phyloP scores from a whole-genome alignment of 2,888 invertebrate genomes.

The Luperina nickerlii region DNA sequence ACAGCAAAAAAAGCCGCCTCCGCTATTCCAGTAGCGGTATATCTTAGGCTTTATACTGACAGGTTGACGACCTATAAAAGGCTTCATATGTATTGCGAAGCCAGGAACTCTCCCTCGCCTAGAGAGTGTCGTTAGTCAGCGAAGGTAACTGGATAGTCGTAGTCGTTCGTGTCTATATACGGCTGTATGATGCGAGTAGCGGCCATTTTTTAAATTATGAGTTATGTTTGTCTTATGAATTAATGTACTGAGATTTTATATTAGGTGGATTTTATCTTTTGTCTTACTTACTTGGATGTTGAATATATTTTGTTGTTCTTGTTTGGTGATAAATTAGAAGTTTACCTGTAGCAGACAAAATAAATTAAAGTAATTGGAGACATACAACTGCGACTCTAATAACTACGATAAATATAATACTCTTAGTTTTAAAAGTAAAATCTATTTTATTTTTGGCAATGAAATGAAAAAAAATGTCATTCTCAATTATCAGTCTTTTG shows the following conservation, averaged over 20 bases:
- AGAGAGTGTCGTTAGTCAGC: constrained; percentile 79
- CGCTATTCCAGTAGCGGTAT: constrained; percentile 65
- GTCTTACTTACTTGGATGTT: constrained; percentile 22
- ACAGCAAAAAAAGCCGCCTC: constrained; percentile 41
- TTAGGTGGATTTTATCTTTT: neutral
- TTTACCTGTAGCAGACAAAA: constrained; percentile 42
- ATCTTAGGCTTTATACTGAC: constrained; percentile 70
- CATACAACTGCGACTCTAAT: neutral
- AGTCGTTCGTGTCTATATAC: constrained; percentile 40
- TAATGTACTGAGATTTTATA: neutral
- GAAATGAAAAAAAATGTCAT: no score
- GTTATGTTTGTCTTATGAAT: neutral
- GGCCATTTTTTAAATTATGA: constrained; percentile 24
- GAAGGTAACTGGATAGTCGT: constrained; percentile 76
- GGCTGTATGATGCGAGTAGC: constrained; percentile 13
- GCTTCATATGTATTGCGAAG: constrained; percentile 79
- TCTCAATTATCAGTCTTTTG: neutral
- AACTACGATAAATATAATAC: neutral
- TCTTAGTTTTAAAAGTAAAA: neutral
- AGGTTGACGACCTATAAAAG: constrained; percentile 87
- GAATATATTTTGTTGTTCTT: neutral
- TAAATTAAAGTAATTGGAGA: neutral
- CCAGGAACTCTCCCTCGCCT: constrained; percentile 72
- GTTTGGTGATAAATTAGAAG: neutral
- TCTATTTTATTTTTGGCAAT: no score